Conservation (phyloP, 2,888 invertebrate species). For the Microctonus brassicae region DNA sequence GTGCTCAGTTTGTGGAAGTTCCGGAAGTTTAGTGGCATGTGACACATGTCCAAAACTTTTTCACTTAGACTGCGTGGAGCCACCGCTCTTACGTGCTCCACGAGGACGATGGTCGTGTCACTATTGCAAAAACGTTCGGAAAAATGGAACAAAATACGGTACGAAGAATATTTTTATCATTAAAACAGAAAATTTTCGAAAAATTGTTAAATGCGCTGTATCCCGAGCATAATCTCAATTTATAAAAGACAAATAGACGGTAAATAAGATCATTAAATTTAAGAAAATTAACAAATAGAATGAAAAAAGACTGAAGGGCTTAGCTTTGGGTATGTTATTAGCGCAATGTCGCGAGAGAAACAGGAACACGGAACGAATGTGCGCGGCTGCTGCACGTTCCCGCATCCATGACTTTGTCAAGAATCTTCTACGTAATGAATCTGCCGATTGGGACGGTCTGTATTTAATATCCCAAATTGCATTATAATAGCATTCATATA, state of each 20-base stretch:
- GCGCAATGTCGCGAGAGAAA: slow-evolving; percentile 72
- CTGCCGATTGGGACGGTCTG: slow-evolving; percentile 69
- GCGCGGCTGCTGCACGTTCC: slow-evolving; percentile 76
- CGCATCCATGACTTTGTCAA: slow-evolving; percentile 78
- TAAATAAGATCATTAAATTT: slow-evolving; percentile 1
- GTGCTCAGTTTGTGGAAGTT: slow-evolving; percentile 77
- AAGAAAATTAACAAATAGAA: slow-evolving; percentile 5
- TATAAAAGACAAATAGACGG: neutral
- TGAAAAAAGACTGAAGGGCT: slow-evolving; percentile 48
- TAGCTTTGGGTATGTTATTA: slow-evolving; percentile 59
- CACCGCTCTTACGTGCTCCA: slow-evolving; percentile 75
- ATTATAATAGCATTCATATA: neutral
- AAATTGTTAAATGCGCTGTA: neutral
- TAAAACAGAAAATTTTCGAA: neutral
- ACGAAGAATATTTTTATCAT: slow-evolving; percentile 35
- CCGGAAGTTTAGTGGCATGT: slow-evolving; percentile 78
- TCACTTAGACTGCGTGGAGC: slow-evolving; percentile 82
- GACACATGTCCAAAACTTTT: slow-evolving; percentile 75
- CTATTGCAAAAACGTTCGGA: slow-evolving; percentile 71
- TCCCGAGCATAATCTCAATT: neutral
- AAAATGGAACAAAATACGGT: slow-evolving; percentile 62
- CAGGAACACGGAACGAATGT: slow-evolving; percentile 72
- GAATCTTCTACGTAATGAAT: slow-evolving; percentile 71
- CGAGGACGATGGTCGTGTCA: slow-evolving; percentile 76
- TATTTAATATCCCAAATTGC: slow-evolving; percentile 50